Evolutionary conservation across 2,797 vertebrate species (phyloP), one percentile per base, ranked within the genome.

Genomic region (Coracias cyanogaster): DNA sequence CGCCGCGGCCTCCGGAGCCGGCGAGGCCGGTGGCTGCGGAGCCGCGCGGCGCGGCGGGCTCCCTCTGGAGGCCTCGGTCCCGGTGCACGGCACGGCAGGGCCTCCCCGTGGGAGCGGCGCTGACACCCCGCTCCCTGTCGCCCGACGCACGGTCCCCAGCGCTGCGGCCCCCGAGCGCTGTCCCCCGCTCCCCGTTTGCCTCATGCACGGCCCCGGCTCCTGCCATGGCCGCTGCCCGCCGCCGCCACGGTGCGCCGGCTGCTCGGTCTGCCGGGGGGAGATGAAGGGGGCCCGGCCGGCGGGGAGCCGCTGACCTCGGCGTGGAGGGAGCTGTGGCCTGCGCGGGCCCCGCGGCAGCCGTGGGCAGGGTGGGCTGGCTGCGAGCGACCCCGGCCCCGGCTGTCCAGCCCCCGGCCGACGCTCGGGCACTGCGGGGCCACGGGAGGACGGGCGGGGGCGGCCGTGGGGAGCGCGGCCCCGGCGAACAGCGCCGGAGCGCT

Each of bases 371-470:
- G 78, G 11, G 35, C 46, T 72, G 14, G 3, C 8, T 55, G 45
- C 26, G 13, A 79, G 55, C 3, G 3, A 25, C 55, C 10, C n/a
- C 5, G 6, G 19, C 55, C 0, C 3, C 5, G 2, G 37, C 24
- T 58, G 31, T 45, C 29, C 24, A 5, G 17, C 21, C 20, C 20
- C 51, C 13, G 26, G 67, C 54, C 58, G 80, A 29, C 21, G 11
- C 24, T 39, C 5, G 26, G 55, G 33, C n/a, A 12, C 39, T 20
- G 57, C 29, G 3, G 31, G 11, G 31, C 15, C 6, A 4, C 20
- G 12, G 22, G 29, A 51, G 18, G 29, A 21, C n/a, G 66, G 21
- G 55, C 7, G 33, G 21, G 9, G 49, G 6, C 21, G 45, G 17
- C 17, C 17, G 9, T 11, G n/a, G 49, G 12, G 8, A 41, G 21